Evolutionary conservation across 2,888 invertebrate genomes (phyloP).

Genomic region (Eupithecia tripunctaria): DNA sequence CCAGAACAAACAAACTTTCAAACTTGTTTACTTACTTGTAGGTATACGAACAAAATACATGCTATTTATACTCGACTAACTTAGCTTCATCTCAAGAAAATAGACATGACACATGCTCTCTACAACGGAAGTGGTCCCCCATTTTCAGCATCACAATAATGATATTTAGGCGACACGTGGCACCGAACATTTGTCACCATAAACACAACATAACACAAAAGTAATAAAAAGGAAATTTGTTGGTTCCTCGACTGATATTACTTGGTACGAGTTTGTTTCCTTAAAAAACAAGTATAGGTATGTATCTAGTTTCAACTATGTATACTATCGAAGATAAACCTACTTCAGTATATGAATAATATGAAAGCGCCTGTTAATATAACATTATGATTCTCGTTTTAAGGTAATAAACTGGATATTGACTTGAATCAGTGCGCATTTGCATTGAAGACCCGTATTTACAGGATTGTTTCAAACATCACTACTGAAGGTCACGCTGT

Average conservation of each 20-base stretch:
- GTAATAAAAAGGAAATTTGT: neutral
- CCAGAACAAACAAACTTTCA: neutral
- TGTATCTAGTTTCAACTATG: too few relatives aligned
- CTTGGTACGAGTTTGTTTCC: neutral
- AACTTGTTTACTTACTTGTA: neutral
- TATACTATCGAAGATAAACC: too few relatives aligned
- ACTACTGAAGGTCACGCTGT: too few relatives aligned
- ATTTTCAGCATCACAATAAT: conserved; percentile 1
- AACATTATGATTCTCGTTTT: too few relatives aligned
- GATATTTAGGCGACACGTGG: conserved; percentile 5
- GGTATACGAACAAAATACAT: neutral
- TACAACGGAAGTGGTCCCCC: neutral
- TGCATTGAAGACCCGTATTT: too few relatives aligned
- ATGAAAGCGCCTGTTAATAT: too few relatives aligned
- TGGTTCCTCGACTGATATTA: neutral
- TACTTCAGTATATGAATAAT: too few relatives aligned
- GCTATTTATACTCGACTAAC: neutral
- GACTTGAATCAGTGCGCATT: too few relatives aligned
- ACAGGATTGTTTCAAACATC: too few relatives aligned
- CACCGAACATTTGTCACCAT: neutral
- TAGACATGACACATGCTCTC: neutral
- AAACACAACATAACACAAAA: neutral
- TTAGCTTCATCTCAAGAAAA: neutral
- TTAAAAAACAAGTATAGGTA: too few relatives aligned
- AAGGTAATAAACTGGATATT: too few relatives aligned